Conservation (phyloP, 2,888 invertebrate genomes). For the Ischnus inquisitorius region DNA sequence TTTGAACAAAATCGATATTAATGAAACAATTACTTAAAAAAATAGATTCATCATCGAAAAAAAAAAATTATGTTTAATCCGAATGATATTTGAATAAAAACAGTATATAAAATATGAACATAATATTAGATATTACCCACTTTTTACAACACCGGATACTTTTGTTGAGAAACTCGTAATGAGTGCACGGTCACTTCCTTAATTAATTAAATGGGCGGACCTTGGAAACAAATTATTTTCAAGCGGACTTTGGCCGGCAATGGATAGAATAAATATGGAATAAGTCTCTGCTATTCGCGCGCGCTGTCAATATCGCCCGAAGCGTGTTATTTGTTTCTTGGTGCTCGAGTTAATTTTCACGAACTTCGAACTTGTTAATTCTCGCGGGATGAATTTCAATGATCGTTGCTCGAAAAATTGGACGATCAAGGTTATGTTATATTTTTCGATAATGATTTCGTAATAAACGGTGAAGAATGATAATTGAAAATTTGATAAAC, state of each 20-base stretch:
- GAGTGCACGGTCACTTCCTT: too few relatives aligned
- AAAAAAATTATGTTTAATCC: too few relatives aligned
- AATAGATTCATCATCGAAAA: not conserved
- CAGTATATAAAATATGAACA: too few relatives aligned
- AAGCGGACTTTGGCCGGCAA: not conserved
- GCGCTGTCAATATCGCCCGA: not conserved
- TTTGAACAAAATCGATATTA: not conserved
- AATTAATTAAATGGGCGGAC: too few relatives aligned
- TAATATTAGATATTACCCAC: too few relatives aligned
- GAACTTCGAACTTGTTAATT: conserved; percentile 29
- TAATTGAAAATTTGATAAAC: too few relatives aligned
- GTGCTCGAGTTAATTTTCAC: not conserved
- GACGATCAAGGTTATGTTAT: not conserved
- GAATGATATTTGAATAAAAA: too few relatives aligned
- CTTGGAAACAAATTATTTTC: not conserved
- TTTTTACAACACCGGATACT: too few relatives aligned
- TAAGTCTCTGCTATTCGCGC: not conserved
- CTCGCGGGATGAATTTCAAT: not conserved
- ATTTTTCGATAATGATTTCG: not conserved
- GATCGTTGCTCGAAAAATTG: too few relatives aligned
- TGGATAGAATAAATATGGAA: not conserved
- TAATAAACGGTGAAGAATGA: too few relatives aligned
- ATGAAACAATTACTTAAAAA: not conserved
- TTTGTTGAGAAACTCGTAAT: too few relatives aligned
- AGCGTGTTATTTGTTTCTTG: not conserved